Evolutionary conservation across 2,797 vertebrate genomes (phyloP).

Genomic region (Gouania willdenowi): DNA sequence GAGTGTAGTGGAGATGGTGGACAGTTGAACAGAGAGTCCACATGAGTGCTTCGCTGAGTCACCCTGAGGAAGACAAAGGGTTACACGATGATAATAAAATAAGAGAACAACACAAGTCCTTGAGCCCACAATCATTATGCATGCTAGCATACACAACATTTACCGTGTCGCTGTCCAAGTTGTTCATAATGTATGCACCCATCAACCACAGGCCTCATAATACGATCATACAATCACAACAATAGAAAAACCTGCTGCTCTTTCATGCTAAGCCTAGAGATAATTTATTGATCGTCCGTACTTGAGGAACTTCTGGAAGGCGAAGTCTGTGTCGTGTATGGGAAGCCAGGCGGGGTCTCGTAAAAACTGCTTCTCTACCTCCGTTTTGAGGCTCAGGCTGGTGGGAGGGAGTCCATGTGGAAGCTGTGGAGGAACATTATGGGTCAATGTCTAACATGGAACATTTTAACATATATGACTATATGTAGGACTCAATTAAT

Average conservation of each 20-base stretch:
- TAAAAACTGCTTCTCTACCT: conserved; percentile 83
- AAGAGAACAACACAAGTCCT: not conserved
- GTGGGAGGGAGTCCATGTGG: conserved; percentile 86
- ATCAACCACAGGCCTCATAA: too few relatives aligned
- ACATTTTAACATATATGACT: too few relatives aligned
- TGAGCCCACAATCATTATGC: too few relatives aligned
- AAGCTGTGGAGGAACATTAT: conserved; percentile 64
- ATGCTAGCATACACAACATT: too few relatives aligned
- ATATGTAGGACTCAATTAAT: too few relatives aligned
- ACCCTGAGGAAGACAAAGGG: conserved; percentile 62
- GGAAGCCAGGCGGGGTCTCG: conserved; percentile 84
- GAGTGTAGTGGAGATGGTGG: conserved; percentile 77
- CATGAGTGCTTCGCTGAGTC: conserved; percentile 54
- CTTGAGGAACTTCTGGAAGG: conserved; percentile 83
- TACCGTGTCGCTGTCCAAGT: too few relatives aligned
- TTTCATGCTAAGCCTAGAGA: too few relatives aligned
- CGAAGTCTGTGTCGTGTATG: conserved; percentile 81
- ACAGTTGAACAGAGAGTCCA: conserved; percentile 77
- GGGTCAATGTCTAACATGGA: too few relatives aligned
- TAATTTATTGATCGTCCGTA: too few relatives aligned
- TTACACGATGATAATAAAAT: not conserved
- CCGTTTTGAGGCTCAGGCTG: conserved; percentile 77
- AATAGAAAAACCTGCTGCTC: not conserved
- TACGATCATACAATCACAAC: too few relatives aligned
- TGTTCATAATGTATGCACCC: too few relatives aligned